These are phyloP conservation scores for Diadumene lineata DNA, from an alignment of 92 coral and sea anemone genomes.

Conservation along the genomic window DNA sequence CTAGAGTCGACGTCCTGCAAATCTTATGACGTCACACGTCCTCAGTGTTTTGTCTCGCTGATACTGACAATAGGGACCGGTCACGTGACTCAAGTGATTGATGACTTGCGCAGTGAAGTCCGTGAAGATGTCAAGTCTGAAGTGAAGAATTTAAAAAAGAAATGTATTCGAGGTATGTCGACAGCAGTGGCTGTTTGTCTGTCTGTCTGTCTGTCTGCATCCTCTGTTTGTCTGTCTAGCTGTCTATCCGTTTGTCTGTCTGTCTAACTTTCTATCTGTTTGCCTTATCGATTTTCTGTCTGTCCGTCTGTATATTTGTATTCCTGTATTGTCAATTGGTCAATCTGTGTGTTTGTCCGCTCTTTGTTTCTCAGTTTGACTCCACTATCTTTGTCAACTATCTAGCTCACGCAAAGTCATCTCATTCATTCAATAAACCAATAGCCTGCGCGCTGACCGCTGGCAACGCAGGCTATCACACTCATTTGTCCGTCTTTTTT, in stretches of 20 bases:
- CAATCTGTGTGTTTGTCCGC: neutral
- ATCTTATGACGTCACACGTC: constrained; percentile 49
- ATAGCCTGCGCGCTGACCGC: too few species aligned
- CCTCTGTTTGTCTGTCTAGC: too few species aligned
- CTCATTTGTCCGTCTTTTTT: too few species aligned
- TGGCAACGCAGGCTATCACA: too few species aligned
- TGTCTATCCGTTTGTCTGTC: neutral
- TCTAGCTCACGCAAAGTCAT: too few species aligned
- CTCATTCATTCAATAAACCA: too few species aligned
- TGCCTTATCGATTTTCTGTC: neutral
- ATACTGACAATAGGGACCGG: constrained; percentile 73
- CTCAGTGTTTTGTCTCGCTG: constrained; percentile 89
- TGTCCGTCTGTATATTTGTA: neutral
- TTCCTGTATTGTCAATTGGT: too few species aligned
- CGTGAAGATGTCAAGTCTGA: constrained; percentile 76
- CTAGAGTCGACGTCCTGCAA: constrained; percentile 64
- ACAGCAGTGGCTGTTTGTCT: neutral
- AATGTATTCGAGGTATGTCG: constrained; percentile 70
- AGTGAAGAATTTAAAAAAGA: constrained; percentile 63
- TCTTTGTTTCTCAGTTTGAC: neutral
- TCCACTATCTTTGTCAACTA: too few species aligned
- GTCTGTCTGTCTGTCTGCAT: neutral
- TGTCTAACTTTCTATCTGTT: neutral
- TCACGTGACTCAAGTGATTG: constrained; percentile 69
- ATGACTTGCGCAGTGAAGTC: constrained; percentile 75